Conservation (phyloP, 2,888 invertebrate species). For the Limnephilus marmoratus region DNA sequence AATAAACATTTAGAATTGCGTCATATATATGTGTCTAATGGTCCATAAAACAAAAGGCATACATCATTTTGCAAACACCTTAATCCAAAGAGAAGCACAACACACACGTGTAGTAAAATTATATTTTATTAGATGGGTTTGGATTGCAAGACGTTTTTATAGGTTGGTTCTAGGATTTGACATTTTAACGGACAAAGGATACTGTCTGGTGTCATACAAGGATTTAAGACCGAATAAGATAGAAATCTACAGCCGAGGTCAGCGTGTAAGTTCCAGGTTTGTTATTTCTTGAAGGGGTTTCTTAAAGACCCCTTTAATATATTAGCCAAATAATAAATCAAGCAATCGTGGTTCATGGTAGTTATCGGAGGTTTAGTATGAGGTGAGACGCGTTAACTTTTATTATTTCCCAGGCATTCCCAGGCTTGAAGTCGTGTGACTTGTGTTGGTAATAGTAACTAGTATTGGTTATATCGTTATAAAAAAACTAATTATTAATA, state of each 20-base stretch:
- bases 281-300: background rate
- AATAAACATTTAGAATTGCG: background rate
- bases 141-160: background rate
- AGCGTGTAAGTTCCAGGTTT: background rate
- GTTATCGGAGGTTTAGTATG: background rate
- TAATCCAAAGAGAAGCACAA: background rate
- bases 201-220: background rate
- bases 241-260: background rate
- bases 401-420: too few relatives aligned
- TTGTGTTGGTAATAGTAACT: background rate
- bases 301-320: background rate
- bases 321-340: background rate
- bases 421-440: background rate
- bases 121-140: background rate
- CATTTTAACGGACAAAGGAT: background rate
- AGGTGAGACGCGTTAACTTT: background rate
- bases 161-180: background rate
- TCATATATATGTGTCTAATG: background rate
- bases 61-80: background rate
- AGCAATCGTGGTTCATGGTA: background rate
- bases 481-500: background rate
- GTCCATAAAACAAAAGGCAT: background rate
- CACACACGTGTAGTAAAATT: background rate
- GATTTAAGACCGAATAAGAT: background rate
- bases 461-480: background rate